phyloP scores from a whole-genome alignment of 2,797 vertebrate species.

The Argentina silus region DNA sequence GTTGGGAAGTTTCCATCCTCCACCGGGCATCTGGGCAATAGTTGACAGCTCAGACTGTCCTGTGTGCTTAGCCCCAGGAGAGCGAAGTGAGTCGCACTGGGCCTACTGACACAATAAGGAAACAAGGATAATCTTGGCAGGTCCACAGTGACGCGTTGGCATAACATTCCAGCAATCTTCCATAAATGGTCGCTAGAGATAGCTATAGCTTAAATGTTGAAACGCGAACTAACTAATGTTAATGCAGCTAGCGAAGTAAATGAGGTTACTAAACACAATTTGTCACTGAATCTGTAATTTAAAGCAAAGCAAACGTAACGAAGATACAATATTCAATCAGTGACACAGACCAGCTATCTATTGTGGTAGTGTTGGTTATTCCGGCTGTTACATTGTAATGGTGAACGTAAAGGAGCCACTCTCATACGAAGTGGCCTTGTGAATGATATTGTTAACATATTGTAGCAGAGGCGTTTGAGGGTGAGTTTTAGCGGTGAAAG shows the following conservation, averaged over 20 bases:
- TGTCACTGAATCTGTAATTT: background rate
- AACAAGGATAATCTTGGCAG: background rate
- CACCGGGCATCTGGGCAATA: slow-evolving; percentile 39
- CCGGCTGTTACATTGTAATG: background rate
- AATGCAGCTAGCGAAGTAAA: background rate
- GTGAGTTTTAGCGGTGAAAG: background rate
- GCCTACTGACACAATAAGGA: slow-evolving; percentile 5
- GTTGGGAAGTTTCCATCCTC: slow-evolving; percentile 55
- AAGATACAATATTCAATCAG: background rate
- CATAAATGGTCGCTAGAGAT: background rate
- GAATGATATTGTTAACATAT: background rate
- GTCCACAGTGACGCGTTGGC: background rate
- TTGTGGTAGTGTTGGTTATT: too few species aligned
- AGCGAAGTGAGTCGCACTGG: background rate
- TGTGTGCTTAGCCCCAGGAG: background rate
- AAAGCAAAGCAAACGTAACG: too few species aligned
- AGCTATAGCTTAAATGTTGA: too few species aligned
- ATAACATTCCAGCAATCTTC: background rate
- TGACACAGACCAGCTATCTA: too few species aligned
- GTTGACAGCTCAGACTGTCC: background rate
- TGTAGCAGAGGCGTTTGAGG: background rate
- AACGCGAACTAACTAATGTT: background rate
- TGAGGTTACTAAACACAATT: background rate
- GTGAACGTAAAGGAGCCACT: background rate
- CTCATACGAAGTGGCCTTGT: background rate